Evolutionary conservation across 1,140 invertebrate species (phyloP).

Genomic region (Bradysia coprophila): DNA sequence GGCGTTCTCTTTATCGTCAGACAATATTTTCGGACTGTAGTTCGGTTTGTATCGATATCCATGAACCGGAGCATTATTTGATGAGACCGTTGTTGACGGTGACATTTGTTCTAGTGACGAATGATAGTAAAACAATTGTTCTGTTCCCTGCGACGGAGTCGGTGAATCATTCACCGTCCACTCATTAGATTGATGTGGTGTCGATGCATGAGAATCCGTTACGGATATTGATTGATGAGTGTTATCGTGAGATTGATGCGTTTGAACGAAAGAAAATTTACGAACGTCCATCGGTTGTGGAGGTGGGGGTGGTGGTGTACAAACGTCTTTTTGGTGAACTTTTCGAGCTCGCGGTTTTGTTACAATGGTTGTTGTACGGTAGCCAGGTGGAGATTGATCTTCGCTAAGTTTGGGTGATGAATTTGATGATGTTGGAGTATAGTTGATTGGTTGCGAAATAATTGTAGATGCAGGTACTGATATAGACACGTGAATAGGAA

Average conservation of each 20-base stretch:
- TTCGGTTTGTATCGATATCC: not conserved
- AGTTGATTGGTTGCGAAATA: not conserved
- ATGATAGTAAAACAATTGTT: not conserved
- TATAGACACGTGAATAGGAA: not conserved
- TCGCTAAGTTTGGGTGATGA: no score
- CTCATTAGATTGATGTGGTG: not conserved
- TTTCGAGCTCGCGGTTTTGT: not conserved
- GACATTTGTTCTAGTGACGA: not conserved
- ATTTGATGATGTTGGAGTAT: not conserved
- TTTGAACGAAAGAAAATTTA: no score
- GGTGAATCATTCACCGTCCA: not conserved
- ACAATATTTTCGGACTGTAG: not conserved
- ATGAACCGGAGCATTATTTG: not conserved
- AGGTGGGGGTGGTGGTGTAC: not conserved
- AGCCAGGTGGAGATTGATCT: no score
- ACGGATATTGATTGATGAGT: no score
- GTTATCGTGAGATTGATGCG: no score
- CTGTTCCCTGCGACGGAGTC: not conserved
- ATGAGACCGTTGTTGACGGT: not conserved
- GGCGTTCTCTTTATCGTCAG: not conserved
- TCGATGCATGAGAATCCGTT: not conserved
- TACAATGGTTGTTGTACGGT: not conserved
- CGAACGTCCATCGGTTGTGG: not conserved
- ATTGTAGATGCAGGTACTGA: not conserved
- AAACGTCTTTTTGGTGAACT: not conserved